phyloP scores from a whole-genome alignment of 2,797 vertebrate species.

The Balearica regulorum region DNA sequence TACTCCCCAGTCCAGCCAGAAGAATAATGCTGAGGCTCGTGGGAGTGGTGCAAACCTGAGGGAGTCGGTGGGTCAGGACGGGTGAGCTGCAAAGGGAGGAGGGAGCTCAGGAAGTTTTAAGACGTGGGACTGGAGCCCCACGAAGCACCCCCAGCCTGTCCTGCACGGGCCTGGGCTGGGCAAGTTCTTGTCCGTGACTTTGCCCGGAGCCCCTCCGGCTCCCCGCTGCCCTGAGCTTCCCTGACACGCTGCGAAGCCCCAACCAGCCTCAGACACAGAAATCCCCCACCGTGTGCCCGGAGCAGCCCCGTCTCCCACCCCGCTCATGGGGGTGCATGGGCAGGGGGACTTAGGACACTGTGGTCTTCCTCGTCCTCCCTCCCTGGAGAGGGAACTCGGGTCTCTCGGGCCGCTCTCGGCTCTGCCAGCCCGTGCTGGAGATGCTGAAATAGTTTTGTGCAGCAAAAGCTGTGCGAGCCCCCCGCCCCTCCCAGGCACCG shows the following conservation, averaged over 20 bases:
- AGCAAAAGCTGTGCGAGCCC: not conserved
- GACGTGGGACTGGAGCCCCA: fast-evolving
- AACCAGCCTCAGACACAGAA: not conserved
- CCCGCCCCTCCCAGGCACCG: fast-evolving
- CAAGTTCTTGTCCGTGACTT: fast-evolving
- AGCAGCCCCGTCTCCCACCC: not conserved
- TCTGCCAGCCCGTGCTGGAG: not conserved
- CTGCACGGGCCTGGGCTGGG: not conserved
- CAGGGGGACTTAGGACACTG: fast-evolving
- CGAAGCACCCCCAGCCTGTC: not conserved
- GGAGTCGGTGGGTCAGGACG: not conserved
- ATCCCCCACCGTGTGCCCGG: fast-evolving
- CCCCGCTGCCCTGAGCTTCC: not conserved
- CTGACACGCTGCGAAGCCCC: fast-evolving
- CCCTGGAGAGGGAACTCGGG: not conserved
- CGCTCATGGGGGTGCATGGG: fast-evolving
- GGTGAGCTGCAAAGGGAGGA: not conserved
- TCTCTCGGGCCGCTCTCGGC: not conserved
- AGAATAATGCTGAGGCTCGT: not conserved
- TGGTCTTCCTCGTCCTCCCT: not conserved
- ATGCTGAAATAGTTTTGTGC: not conserved
- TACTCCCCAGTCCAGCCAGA: not conserved
- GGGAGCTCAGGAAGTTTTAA: not conserved
- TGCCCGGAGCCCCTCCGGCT: not conserved
- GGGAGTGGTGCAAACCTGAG: not conserved